Evolutionary conservation across 1,140 invertebrate genomes (phyloP).

Genomic region (Metopolophium dirhodum): DNA sequence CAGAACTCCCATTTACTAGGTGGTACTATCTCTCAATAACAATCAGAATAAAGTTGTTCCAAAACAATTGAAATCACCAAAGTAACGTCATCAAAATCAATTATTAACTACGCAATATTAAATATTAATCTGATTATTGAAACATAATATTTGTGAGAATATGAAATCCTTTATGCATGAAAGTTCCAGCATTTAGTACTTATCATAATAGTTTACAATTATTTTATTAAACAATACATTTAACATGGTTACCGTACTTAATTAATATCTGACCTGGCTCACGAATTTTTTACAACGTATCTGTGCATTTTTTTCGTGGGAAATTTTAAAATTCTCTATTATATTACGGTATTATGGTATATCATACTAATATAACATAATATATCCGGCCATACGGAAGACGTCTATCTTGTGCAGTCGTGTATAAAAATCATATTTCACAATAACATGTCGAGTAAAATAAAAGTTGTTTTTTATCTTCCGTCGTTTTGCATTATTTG

Average conservation of each 20-base stretch:
- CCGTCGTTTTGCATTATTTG: neutral
- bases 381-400: too few species aligned
- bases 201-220: too few species aligned
- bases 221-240: neutral
- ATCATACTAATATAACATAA: neutral
- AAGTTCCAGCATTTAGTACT: neutral
- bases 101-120: neutral
- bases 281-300: neutral
- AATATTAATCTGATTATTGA: neutral
- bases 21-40: neutral
- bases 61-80: neutral
- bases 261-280: neutral
- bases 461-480: constrained; percentile 1
- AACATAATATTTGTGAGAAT: neutral
- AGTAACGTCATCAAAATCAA: neutral
- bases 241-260: neutral
- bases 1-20: neutral
- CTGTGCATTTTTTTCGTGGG: neutral
- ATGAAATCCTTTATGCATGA: neutral
- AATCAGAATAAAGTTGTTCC: neutral
- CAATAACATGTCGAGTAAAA: neutral
- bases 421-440: neutral
- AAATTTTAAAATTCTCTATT: neutral
- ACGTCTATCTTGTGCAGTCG: neutral
- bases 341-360: neutral